phyloP scores from a whole-genome alignment of 2,888 invertebrate species.

The Sarcophaga caerulescens region DNA sequence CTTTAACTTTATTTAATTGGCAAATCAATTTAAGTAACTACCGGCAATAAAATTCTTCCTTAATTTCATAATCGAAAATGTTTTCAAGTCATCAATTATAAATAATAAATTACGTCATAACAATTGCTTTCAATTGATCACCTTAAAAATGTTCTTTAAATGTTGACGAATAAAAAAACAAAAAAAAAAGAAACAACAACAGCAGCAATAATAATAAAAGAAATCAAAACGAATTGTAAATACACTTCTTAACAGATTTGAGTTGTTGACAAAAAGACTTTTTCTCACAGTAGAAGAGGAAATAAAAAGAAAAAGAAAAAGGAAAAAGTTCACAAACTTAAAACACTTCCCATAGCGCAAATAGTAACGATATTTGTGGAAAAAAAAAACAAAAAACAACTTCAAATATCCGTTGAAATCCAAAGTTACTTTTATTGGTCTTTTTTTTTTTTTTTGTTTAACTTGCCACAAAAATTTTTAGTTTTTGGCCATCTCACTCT shows the following conservation, averaged over 20 bases:
- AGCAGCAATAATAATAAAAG: too few species aligned
- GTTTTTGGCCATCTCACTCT: slow-evolving; percentile 27
- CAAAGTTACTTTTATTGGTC: slow-evolving; percentile 8
- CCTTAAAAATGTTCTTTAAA: too few species aligned
- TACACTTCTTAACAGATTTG: too few species aligned
- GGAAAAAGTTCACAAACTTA: too few species aligned
- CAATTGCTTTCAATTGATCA: background rate
- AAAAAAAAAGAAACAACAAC: too few species aligned
- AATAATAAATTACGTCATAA: slow-evolving; percentile 4
- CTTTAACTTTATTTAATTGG: background rate
- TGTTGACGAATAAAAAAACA: too few species aligned
- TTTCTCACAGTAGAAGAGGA: too few species aligned
- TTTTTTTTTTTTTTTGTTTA: slow-evolving; percentile 13
- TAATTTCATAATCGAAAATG: background rate
- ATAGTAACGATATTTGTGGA: too few species aligned
- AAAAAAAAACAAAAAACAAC: slow-evolving; percentile 2
- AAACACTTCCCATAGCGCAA: too few species aligned
- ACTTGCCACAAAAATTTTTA: slow-evolving; percentile 47
- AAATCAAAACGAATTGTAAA: too few species aligned
- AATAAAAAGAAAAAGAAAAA: too few species aligned
- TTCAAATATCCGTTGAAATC: slow-evolving; percentile 44
- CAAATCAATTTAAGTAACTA: background rate
- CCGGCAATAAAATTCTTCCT: background rate
- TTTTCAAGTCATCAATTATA: background rate
- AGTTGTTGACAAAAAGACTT: too few species aligned